Conservation (phyloP, 2,888 invertebrate species). For the Pristionchus mayeri region DNA sequence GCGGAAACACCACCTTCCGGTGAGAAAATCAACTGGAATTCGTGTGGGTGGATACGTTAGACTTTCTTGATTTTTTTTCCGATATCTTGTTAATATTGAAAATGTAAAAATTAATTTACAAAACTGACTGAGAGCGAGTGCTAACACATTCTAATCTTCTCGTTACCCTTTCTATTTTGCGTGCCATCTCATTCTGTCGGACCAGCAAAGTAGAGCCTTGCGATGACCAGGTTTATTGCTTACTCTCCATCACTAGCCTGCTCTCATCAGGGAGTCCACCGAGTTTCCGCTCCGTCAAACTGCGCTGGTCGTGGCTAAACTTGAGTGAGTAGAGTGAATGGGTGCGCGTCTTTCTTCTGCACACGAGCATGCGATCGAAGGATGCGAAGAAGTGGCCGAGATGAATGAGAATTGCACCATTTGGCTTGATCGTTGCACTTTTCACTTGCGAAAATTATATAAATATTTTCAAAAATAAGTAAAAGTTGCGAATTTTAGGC, state of each 20-base stretch:
- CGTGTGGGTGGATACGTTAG: too few species aligned
- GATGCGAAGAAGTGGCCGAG: background rate
- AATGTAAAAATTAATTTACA: background rate
- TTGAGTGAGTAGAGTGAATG: constrained; percentile 44
- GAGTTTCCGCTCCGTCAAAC: background rate
- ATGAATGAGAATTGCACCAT: background rate
- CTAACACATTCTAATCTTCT: too few species aligned
- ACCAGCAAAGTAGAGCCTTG: too few species aligned
- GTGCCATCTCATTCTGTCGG: too few species aligned
- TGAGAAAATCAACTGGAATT: constrained; percentile 48
- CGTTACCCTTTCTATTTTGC: too few species aligned
- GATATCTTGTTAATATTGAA: background rate
- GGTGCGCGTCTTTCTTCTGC: background rate
- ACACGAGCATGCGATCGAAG: background rate
- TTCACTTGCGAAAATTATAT: background rate
- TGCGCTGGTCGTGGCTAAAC: background rate
- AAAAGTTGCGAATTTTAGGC: constrained; percentile 54
- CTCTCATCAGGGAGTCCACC: background rate
- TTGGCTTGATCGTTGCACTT: constrained; percentile 8
- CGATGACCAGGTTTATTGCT: too few species aligned
- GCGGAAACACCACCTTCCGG: constrained; percentile 74
- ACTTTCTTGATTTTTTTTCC: too few species aligned
- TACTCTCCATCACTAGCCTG: too few species aligned
- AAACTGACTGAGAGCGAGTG: too few species aligned
- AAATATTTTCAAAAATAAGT: background rate